Base-by-base conservation (phyloP, 2,113 vertebrate species). In the Falco punctatus region DNA sequence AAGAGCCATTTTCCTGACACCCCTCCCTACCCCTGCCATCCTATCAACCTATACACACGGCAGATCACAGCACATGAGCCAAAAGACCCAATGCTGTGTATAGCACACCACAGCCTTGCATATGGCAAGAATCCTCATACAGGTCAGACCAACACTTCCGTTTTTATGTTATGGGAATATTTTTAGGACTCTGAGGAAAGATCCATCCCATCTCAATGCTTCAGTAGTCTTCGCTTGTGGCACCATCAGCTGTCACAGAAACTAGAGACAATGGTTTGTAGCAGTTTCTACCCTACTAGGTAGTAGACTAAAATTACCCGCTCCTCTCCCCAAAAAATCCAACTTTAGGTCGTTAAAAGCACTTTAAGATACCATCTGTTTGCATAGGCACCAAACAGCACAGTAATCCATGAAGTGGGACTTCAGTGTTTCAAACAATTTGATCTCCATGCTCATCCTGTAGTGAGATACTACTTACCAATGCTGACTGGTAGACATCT, bases 1-100 rank as follows among this genome's bases (percentile, higher is more conserved):
- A 75, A 95, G 80, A 79, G 91, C 57, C 11, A 48, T 65, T 57
- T 66, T 72, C 40, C 52, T 81, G 44, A 75, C 57, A 87, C 12
- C 12, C 55, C 69, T 85, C 57, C 28, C 38, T 42, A 28, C 23
- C 33, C 69, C 30, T 48, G 42, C n/a, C 28, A 38, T 14, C 22
- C 67, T n/a, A 24, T 28, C 28, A 38, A 12, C 22, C 67, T 32
- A 22, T 28, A 38, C 13, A 61, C 8, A 13, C 3, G 16, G 48
- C 27, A 86, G 38, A 26, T 15, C 48, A 32, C 13, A 66, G 59
- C 24, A 72, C 19, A 64, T 28, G 54, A 84, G 57, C 23, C 38
- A 35, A 40, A 24, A 62, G 46, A 55, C 30, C 52, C 3, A 2
- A 2, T 16, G 6, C 42, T 0, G 0, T 1, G n/a, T 46, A 78